Percentiles rank a stretch among this genome's conserved stretches.
These are phyloP conservation scores for Heloderma charlesbogerti DNA, from an alignment of 2,113 vertebrate species.

Conservation along the genomic window DNA sequence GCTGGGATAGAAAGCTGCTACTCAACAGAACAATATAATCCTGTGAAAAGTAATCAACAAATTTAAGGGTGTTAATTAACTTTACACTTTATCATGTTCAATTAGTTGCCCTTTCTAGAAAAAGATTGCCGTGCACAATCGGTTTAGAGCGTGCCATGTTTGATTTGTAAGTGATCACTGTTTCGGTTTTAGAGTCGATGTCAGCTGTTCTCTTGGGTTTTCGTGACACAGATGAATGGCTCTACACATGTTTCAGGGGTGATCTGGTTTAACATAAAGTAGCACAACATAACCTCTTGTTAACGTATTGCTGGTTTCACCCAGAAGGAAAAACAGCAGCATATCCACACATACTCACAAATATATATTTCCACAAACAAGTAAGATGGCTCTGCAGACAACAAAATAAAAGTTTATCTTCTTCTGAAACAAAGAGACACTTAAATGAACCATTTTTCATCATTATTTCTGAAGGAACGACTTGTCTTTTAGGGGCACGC, in stretches of 20 bases:
- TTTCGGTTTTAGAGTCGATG: conserved; percentile 85
- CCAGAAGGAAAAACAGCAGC: conserved; percentile 50
- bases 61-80: conserved; percentile 99
- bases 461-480: conserved; percentile 80
- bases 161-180: conserved; percentile 94
- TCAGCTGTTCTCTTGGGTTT: conserved; percentile 88
- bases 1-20: conserved; percentile 93
- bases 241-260: conserved; percentile 82
- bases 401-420: conserved; percentile 67
- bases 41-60: conserved; percentile 95
- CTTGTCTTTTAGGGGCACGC: conserved; percentile 79
- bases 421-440: conserved; percentile 70
- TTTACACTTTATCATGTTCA: conserved; percentile 99
- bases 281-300: conserved; percentile 83
- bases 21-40: conserved; percentile 88
- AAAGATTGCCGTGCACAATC: conserved; percentile 90
- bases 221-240: conserved; percentile 89
- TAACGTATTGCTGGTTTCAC: conserved; percentile 74
- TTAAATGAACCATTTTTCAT: conserved; percentile 81
- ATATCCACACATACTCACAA: fast-evolving
- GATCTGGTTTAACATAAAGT: conserved; percentile 87
- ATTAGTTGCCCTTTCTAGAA: conserved; percentile 92
- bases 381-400: conserved; percentile 21
- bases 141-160: conserved; percentile 90
- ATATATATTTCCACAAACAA: neutral